Conservation (phyloP, 2,113 vertebrate genomes). For the Phylloscopus whistleri region DNA sequence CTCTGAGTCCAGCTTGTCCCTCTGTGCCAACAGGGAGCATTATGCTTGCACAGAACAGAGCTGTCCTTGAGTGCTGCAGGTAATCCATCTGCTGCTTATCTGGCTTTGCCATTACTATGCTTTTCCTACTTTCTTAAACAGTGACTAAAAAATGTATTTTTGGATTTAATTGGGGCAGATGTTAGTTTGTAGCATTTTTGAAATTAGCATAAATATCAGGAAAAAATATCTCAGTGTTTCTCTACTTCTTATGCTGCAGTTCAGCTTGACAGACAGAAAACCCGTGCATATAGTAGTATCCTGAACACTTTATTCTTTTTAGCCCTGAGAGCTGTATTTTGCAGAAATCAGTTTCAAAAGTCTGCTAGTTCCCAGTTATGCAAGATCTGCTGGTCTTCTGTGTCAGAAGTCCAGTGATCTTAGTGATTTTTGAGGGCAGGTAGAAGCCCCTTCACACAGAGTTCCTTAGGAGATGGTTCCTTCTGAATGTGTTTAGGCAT, state of each 20-base stretch:
- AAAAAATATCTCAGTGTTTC: not conserved
- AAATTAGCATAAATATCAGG: not conserved
- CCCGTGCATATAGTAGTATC: too few species aligned
- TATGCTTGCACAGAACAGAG: not conserved
- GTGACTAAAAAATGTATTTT: not conserved
- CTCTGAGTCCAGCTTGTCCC: not conserved
- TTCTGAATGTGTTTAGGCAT: not conserved
- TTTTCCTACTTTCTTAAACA: not conserved
- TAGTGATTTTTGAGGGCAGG: not conserved
- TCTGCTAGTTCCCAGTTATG: not conserved
- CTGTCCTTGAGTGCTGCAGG: too few species aligned
- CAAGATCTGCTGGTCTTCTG: not conserved
- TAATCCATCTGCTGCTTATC: not conserved
- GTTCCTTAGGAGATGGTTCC: not conserved
- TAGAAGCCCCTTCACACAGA: not conserved
- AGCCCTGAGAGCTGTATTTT: not conserved
- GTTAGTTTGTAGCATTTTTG: not conserved
- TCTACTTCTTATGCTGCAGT: not conserved
- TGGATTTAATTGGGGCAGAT: not conserved
- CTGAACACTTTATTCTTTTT: not conserved
- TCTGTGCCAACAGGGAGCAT: too few species aligned
- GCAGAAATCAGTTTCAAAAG: not conserved
- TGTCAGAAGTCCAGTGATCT: not conserved
- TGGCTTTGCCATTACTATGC: not conserved
- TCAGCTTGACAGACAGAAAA: not conserved